Evolutionary conservation across 2,888 invertebrate species (phyloP).

Genomic region (Ormyrus thymus): DNA sequence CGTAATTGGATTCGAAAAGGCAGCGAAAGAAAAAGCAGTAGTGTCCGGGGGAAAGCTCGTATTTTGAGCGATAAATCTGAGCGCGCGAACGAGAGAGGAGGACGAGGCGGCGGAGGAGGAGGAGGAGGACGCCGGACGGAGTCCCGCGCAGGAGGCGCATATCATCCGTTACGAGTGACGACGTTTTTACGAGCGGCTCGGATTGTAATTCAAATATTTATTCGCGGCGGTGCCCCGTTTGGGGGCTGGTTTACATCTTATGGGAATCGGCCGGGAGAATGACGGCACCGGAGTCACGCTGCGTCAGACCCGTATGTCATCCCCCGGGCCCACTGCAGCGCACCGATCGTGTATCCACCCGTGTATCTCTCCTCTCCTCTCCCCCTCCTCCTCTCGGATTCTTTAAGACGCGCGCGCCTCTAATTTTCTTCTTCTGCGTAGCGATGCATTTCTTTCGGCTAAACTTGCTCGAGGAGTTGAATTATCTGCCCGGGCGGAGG

Average conservation of each 20-base stretch:
- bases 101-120: conserved; percentile 3
- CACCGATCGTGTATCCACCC: conserved; percentile 28
- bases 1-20: not conserved
- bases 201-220: conserved; percentile 72
- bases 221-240: conserved; percentile 59
- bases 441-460: too few species aligned
- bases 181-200: conserved; percentile 71
- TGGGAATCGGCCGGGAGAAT: conserved; percentile 59
- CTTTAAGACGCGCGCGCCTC: too few species aligned
- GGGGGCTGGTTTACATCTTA: conserved; percentile 61
- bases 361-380: conserved; percentile 31
- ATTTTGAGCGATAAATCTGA: not conserved
- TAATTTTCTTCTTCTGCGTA: too few species aligned
- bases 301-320: conserved; percentile 72
- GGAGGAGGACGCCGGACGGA: conserved; percentile 47
- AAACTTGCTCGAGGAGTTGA: too few species aligned
- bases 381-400: not conserved
- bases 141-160: conserved; percentile 49
- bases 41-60: not conserved
- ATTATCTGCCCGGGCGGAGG: too few species aligned
- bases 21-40: not conserved
- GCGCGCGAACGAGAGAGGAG: not conserved
- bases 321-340: conserved; percentile 60
- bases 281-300: conserved; percentile 58
- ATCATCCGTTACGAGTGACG: conserved; percentile 70